Evolutionary conservation across 2,797 vertebrate species (phyloP).

Genomic region (Sciurus carolinensis): DNA sequence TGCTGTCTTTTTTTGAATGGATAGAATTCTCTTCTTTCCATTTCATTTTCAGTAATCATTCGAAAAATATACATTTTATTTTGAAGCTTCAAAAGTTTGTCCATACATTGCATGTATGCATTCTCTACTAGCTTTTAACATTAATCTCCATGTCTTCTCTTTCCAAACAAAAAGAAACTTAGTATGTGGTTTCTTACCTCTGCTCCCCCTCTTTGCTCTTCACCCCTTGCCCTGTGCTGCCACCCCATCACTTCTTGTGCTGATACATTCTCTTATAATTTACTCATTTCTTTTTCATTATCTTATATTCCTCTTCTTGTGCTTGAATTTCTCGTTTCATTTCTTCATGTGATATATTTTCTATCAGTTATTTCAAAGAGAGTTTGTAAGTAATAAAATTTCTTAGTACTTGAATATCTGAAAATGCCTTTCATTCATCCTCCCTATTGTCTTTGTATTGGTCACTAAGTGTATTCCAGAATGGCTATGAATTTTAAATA

Average conservation of each 20-base stretch:
- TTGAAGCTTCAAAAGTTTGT: constrained; percentile 25
- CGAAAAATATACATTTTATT: constrained; percentile 55
- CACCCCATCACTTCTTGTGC: neutral
- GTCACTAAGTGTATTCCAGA: constrained; percentile 19
- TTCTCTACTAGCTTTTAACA: constrained; percentile 45
- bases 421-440: constrained; percentile 60
- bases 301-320: neutral
- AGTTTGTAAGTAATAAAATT: constrained; percentile 57
- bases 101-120: neutral
- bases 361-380: constrained; percentile 15
- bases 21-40: constrained; percentile 53
- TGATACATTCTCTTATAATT: constrained; percentile 3
- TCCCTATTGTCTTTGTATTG: constrained; percentile 17
- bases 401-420: neutral
- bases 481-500: neutral
- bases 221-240: neutral
- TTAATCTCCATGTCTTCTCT: constrained; percentile 22
- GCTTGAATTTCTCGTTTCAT: neutral
- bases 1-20: constrained; percentile 62
- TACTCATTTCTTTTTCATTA: constrained; percentile 42
- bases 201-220: neutral
- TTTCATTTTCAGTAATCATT: constrained; percentile 58
- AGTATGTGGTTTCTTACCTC: constrained; percentile 2
- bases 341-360: neutral
- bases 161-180: constrained; percentile 38